Evolutionary conservation across 1,140 invertebrate species (phyloP).

Genomic region (Drosophila ohnishii): DNA sequence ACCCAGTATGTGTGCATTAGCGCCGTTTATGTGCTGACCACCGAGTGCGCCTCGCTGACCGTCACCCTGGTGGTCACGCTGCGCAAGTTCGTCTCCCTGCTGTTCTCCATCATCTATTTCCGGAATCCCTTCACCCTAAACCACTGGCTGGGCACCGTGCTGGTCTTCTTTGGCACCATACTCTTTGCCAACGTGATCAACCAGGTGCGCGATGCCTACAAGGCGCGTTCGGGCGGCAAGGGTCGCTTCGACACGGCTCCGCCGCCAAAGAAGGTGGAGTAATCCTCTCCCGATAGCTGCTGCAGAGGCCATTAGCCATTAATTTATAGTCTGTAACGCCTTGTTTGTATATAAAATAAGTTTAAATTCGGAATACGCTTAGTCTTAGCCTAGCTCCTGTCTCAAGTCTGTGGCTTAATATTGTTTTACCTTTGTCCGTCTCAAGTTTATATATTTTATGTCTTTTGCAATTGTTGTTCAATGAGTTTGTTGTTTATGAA

Average conservation of each 20-base stretch:
- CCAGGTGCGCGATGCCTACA: constrained; percentile 61
- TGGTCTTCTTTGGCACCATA: constrained; percentile 96
- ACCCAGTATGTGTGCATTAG: constrained; percentile 98
- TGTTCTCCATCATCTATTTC: constrained; percentile 98
- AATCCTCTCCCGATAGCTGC: constrained; percentile 15
- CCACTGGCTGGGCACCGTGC: constrained; percentile 96
- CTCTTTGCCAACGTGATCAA: constrained; percentile 87
- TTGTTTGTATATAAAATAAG: constrained; percentile 44
- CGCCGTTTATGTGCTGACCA: constrained; percentile 96
- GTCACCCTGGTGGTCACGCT: constrained; percentile 98
- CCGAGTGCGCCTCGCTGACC: constrained; percentile 96
- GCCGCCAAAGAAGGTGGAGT: constrained; percentile 52
- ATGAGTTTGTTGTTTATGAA: neutral
- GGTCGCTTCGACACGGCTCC: constrained; percentile 31
- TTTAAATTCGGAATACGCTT: constrained; percentile 22
- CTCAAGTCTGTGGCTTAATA: constrained; percentile 1
- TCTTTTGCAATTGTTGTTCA: neutral
- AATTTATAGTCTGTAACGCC: constrained; percentile 16
- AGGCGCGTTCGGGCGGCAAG: constrained; percentile 22
- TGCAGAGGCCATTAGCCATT: constrained; percentile 49
- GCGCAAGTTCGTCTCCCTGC: constrained; percentile 96
- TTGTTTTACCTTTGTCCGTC: constrained; percentile 9
- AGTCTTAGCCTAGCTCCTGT: constrained; percentile 14
- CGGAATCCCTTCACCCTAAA: constrained; percentile 95
- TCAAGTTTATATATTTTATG: constrained; percentile 1